Conservation (phyloP, 2,797 vertebrate genomes). For the Centroberyx gerrardi region DNA sequence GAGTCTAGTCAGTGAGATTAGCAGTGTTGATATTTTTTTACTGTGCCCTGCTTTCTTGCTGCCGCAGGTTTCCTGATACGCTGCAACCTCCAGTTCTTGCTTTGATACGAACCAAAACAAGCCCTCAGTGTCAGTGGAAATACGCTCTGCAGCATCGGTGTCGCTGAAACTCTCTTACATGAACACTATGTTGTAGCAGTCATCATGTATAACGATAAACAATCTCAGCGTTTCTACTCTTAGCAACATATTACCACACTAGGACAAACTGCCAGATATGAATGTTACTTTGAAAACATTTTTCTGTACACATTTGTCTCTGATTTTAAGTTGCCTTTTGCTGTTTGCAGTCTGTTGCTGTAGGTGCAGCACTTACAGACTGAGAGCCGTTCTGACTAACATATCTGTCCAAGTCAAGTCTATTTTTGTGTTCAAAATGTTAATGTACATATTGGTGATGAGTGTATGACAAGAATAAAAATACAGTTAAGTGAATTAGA, state of each 20-base stretch:
- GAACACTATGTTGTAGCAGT: slow-evolving; percentile 5
- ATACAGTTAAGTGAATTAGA: neutral
- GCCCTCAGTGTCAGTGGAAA: slow-evolving; percentile 5
- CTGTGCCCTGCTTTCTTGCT: neutral
- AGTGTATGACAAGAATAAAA: slow-evolving; percentile 61
- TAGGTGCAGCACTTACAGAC: neutral
- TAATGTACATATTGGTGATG: slow-evolving; percentile 59
- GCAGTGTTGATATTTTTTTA: neutral
- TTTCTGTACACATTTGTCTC: slow-evolving; percentile 21
- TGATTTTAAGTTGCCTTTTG: slow-evolving; percentile 28
- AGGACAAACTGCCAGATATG: neutral
- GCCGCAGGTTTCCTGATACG: neutral
- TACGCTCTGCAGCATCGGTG: neutral
- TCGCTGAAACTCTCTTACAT: slow-evolving; percentile 3
- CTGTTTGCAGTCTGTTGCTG: slow-evolving; percentile 5
- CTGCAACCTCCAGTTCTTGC: slow-evolving; percentile 14
- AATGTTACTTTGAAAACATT: slow-evolving; percentile 25
- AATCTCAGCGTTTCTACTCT: neutral
- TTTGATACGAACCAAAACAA: slow-evolving; percentile 42
- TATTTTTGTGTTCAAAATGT: slow-evolving; percentile 55
- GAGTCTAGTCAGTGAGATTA: neutral
- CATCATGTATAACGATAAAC: neutral
- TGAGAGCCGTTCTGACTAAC: slow-evolving; percentile 13
- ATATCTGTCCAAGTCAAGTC: slow-evolving; percentile 26
- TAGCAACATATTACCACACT: neutral